Evolutionary conservation across 2,888 invertebrate species (phyloP).

Genomic region (Proisotoma minuta): DNA sequence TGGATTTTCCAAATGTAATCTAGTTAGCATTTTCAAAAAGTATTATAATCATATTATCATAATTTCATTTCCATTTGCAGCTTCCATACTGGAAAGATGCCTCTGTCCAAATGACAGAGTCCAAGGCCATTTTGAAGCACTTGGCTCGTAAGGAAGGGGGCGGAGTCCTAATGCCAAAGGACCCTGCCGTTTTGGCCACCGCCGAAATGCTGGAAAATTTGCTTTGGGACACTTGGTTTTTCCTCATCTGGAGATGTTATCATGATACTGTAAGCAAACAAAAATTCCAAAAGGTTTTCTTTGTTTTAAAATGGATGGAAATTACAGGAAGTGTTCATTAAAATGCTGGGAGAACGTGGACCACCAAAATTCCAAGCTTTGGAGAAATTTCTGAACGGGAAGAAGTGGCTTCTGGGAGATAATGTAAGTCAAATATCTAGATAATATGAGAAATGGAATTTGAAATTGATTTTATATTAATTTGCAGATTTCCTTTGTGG

Average conservation of each 20-base stretch:
- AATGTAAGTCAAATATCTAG: slow-evolving; percentile 14
- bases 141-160: slow-evolving; percentile 51
- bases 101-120: slow-evolving; percentile 52
- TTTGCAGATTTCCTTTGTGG: slow-evolving; percentile 49
- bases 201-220: slow-evolving; percentile 34
- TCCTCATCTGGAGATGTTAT: slow-evolving; percentile 18
- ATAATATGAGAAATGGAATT: too few relatives aligned
- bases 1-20: neutral
- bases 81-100: slow-evolving; percentile 53
- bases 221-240: slow-evolving; percentile 27
- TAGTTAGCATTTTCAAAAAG: neutral
- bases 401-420: slow-evolving; percentile 28
- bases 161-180: slow-evolving; percentile 40
- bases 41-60: neutral
- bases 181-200: neutral
- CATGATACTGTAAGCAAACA: slow-evolving; percentile 10
- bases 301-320: neutral
- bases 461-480: neutral
- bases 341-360: neutral
- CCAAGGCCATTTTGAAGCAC: slow-evolving; percentile 52
- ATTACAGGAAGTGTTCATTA: slow-evolving; percentile 19
- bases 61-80: slow-evolving; percentile 50
- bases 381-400: slow-evolving; percentile 18
- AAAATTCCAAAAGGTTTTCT: neutral
- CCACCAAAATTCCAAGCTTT: slow-evolving; percentile 21